Evolutionary conservation across 1,140 invertebrate genomes (phyloP).

Genomic region (Copidosoma floridanum): DNA sequence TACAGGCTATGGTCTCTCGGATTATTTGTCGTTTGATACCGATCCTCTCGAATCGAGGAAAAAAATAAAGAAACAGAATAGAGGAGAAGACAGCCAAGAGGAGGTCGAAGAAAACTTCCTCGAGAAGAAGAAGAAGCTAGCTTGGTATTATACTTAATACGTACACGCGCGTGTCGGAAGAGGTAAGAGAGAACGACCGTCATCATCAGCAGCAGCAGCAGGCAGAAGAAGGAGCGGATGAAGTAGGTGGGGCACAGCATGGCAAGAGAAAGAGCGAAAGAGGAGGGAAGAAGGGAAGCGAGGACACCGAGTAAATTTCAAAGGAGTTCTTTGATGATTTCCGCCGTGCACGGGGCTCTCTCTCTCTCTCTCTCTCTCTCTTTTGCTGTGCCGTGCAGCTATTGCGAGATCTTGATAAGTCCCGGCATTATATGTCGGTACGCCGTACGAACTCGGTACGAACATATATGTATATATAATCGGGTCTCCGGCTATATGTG

Average conservation of each 20-base stretch:
- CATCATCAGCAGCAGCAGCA: too few species aligned
- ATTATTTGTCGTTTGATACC: too few species aligned
- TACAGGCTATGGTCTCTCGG: too few species aligned
- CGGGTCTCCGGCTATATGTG: too few species aligned
- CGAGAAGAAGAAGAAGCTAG: neutral
- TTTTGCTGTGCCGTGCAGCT: too few species aligned
- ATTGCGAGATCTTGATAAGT: conserved; percentile 52
- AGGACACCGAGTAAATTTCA: conserved; percentile 51
- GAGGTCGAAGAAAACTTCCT: too few species aligned
- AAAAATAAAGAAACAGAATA: too few species aligned
- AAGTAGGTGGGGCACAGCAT: conserved; percentile 14
- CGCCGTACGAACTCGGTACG: conserved; percentile 25
- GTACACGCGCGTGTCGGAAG: conserved; percentile 1
- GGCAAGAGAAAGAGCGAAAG: conserved; percentile 18
- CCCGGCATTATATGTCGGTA: conserved; percentile 46
- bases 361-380: too few species aligned
- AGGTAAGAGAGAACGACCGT: conserved; percentile 2
- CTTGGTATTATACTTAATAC: neutral
- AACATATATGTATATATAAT: conserved; percentile 24
- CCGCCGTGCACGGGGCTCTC: too few species aligned
- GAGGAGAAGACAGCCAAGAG: too few species aligned
- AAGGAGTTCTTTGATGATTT: conserved; percentile 53
- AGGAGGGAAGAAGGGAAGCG: conserved; percentile 36
- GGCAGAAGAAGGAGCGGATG: conserved; percentile 4
- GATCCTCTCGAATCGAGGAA: too few species aligned